Evolutionary conservation across 1,140 invertebrate genomes (phyloP), one percentile per base, ranked within the genome.

Genomic region (Bombus impatiens): DNA sequence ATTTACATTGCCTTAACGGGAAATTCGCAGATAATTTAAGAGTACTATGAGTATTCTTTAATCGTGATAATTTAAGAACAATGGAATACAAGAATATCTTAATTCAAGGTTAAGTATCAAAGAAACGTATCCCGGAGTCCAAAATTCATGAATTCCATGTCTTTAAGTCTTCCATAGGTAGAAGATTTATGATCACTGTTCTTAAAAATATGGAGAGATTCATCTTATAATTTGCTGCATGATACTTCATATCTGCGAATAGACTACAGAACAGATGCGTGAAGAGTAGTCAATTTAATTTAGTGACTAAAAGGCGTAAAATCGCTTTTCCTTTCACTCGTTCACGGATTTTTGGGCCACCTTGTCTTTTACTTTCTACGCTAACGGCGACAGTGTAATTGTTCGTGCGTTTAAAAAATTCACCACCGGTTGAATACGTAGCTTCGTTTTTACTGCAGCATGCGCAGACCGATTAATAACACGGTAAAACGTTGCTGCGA

Each of bases 301-400:
- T 37, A 68, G 35, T 25, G n/a, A 35, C 47, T 18, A 74, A 65
- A 78, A 67, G 37, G 13, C 42, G 13, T 22, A 18, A 15, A 22
- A n/a, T 44, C 37, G 35, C 67, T 53, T 80, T 71, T 80, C 78
- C 78, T 80, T 80, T 80, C 78, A 80, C 67, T 25, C 35, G 35
- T 40, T 25, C 44, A 18, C 44, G 44, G 35, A 80, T 80, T 80
- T 80, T 37, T 35, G 67, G 44, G 65, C 25, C 42, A 35, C 28
- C 6, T 22, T 47, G 44, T 44, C 78, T 40, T 47, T 70, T 47
- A 71, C 67, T 71, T 71, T 70, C 78, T 71, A 80, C 78, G 65
- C 67, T 80, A 28, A 35, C 42, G 78, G 78, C 78, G 78, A 79
- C 62, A 28, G 42, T 68, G 42, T 79, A 79, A 79, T 79, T 68